Percentiles rank a stretch among this genome's conserved stretches.
Evolutionary conservation across 2,888 invertebrate genomes (phyloP).

Genomic region (Limnephilus rhombicus): DNA sequence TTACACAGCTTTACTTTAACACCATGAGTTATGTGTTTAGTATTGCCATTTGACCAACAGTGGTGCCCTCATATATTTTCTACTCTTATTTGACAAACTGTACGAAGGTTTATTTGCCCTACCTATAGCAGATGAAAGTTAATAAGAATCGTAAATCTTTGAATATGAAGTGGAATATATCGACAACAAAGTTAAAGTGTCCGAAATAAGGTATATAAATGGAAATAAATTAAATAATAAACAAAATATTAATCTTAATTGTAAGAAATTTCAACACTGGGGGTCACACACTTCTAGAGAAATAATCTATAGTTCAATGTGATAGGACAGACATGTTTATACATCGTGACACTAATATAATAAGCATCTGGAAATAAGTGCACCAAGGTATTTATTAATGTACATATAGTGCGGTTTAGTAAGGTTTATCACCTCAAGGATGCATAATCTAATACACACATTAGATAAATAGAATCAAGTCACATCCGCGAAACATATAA

Average conservation of each 20-base stretch:
- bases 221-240: neutral
- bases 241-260: neutral
- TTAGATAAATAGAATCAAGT: no score
- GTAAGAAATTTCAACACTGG: neutral
- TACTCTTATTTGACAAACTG: no score
- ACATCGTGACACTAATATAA: neutral
- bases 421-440: neutral
- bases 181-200: neutral
- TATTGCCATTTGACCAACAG: no score
- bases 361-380: neutral
- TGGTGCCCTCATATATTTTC: no score
- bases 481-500: no score
- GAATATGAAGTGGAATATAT: neutral
- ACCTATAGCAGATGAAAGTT: neutral
- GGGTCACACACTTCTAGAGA: conserved; percentile 3
- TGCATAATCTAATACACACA: no score
- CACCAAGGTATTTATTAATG: neutral
- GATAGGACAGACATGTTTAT: neutral
- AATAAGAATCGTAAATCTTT: neutral
- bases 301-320: conserved; percentile 8
- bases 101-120: neutral
- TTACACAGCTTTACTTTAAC: no score
- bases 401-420: neutral
- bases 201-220: neutral
- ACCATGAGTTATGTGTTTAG: no score